Evolutionary conservation across 2,797 vertebrate genomes (phyloP), one percentile per base, ranked within the genome.

Genomic region (Periparus ater): DNA sequence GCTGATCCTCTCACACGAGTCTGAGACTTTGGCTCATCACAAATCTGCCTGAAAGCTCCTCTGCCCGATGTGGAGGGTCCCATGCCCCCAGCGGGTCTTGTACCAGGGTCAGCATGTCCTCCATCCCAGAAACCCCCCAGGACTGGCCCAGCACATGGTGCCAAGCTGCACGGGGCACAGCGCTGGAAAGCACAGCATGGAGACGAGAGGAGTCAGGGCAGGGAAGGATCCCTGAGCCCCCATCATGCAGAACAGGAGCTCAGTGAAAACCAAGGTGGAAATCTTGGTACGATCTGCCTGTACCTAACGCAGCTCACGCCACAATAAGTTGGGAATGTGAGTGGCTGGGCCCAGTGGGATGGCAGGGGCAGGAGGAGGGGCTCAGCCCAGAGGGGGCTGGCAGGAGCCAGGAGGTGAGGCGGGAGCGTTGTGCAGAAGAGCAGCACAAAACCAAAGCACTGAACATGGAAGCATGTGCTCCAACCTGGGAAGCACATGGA

Each of bases 321-420:
- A 20, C 63, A 26, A 0, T 1, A 13, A 45, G 4, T 0, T 4
- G 75, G 70, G 26, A 32, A 13, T 1, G 8, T 1, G 1, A n/a
- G 45, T 40, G 6, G 75, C 87, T 54, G 62, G 29, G 15, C 45
- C 36, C 63, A 13, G 5, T 0, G 29, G 42, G 60, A n/a, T 2
- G 3, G 1, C 42, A 17, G 36, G 21, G 26, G 5, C 29, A 65
- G 19, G 34, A 47, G 60, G 10, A 50, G 22, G 22, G 23, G 34
- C 16, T 26, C 61, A 60, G 81, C 66, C 23, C 0, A 0, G 25
- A 16, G 29, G 12, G 47, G 45, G 8, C 38, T 22, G 67, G n/a
- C 74, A 54, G 38, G 38, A 40, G 38, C 38, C 38, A 40, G 38
- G 38, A 40, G 38, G 38, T 40, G 38, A 40, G 38, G 38, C 38